phyloP scores from a whole-genome alignment of 2,113 vertebrate genomes.

The Salvelinus sp. region DNA sequence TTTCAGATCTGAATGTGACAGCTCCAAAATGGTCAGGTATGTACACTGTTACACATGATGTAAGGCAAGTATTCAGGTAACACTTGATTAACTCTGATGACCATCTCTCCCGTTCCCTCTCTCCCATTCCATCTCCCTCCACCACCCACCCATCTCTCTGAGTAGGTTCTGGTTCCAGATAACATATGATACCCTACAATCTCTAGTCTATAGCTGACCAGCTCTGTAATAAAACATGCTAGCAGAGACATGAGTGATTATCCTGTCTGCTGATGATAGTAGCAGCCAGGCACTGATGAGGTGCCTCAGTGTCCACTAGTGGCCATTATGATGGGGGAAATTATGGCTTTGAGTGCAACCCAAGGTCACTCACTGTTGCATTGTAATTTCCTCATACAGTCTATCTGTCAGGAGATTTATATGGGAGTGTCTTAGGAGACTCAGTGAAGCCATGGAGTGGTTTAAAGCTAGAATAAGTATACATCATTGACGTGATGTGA shows the following conservation, averaged over 20 bases:
- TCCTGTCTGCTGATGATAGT: slow-evolving; percentile 14
- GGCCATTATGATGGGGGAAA: slow-evolving; percentile 30
- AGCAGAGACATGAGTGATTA: slow-evolving; percentile 1
- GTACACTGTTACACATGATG: slow-evolving; percentile 15
- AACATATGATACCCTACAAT: neutral
- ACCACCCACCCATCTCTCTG: too few relatives aligned
- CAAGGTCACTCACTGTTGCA: slow-evolving; percentile 42
- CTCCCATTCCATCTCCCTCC: too few relatives aligned
- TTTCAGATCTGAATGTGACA: slow-evolving; percentile 57
- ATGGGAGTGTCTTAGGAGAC: slow-evolving; percentile 12
- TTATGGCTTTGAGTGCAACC: slow-evolving; percentile 29
- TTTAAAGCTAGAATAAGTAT: slow-evolving; percentile 49
- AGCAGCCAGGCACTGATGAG: slow-evolving; percentile 8
- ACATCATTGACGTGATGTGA: slow-evolving; percentile 27
- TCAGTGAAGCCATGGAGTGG: slow-evolving; percentile 27
- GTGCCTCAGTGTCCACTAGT: slow-evolving; percentile 13
- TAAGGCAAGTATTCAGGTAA: too few relatives aligned
- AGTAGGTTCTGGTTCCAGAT: neutral
- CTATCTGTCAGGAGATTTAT: slow-evolving; percentile 27
- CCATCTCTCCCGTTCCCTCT: too few relatives aligned
- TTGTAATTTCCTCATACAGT: slow-evolving; percentile 25
- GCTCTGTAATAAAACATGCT: neutral
- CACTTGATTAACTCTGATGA: too few relatives aligned
- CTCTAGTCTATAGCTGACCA: neutral
- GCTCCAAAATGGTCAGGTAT: slow-evolving; percentile 63